phyloP scores from a whole-genome alignment of 2,113 vertebrate genomes.

The Sitta europaea region DNA sequence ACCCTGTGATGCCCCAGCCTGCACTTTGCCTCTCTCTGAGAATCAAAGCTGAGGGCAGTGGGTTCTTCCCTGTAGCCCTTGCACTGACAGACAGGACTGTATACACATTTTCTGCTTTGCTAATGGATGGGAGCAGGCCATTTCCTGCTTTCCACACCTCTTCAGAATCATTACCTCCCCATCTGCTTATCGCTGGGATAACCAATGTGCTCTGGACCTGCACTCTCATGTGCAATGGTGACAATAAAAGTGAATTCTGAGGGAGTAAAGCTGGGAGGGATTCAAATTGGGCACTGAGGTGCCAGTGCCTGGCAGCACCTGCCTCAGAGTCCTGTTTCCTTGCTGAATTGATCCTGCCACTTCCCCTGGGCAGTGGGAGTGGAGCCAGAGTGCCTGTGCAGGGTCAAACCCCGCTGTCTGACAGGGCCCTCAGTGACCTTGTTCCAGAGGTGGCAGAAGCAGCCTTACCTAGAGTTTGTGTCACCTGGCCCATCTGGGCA shows the following conservation, averaged over 20 bases:
- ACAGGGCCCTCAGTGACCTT: not conserved
- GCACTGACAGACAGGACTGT: not conserved
- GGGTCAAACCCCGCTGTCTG: not conserved
- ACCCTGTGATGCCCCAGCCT: not conserved
- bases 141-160: not conserved
- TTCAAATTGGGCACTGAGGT: not conserved
- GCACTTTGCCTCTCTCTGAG: not conserved
- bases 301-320: not conserved
- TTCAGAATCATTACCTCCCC: not conserved
- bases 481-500: slow-evolving; percentile 42
- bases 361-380: not conserved
- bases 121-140: not conserved
- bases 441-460: not conserved
- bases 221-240: not conserved
- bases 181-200: not conserved
- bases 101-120: not conserved
- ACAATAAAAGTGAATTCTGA: not conserved
- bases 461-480: not conserved
- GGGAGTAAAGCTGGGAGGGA: not conserved
- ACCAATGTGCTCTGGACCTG: not conserved
- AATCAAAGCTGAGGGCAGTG: not conserved
- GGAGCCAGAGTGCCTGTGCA: rapidly evolving
- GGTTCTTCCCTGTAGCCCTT: not conserved
- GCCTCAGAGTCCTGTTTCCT: not conserved
- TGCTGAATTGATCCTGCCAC: not conserved